A percentile compares a stretch with the other conserved stretches of the same genome.
phyloP scores from a whole-genome alignment of 2,113 vertebrate species.

The Anhinga rufa region DNA sequence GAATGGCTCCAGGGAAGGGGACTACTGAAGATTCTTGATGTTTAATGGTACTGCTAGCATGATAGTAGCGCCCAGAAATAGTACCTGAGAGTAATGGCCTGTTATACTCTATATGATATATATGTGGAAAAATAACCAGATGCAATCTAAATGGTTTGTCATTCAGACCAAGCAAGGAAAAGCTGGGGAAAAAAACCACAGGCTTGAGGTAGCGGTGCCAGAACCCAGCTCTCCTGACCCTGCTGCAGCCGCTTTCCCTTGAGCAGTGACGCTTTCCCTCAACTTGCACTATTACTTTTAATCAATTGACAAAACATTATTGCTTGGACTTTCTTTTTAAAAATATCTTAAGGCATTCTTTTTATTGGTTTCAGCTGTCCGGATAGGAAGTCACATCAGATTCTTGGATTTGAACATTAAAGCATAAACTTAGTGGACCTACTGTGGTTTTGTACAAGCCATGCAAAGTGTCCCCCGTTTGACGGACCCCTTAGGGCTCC shows the following conservation, averaged over 20 bases:
- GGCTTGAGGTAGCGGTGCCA: background rate
- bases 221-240: background rate
- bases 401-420: background rate
- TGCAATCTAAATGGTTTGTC: background rate
- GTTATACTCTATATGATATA: accelerated
- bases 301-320: too few species aligned
- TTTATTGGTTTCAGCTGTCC: background rate
- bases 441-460: background rate
- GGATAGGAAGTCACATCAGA: background rate
- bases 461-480: too few species aligned
- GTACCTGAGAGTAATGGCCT: too few species aligned
- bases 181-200: accelerated
- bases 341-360: background rate
- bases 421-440: background rate
- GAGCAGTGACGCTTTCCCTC: background rate
- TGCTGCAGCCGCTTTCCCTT: background rate
- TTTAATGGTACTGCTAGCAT: background rate
- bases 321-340: background rate
- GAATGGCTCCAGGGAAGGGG: too few species aligned
- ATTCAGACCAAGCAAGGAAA: background rate
- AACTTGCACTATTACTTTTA: background rate
- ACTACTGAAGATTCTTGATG: background rate
- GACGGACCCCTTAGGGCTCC: background rate
- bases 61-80: background rate
- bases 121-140: background rate